Evolutionary conservation across 2,888 invertebrate genomes (phyloP).

Genomic region (Cetonia aurata): DNA sequence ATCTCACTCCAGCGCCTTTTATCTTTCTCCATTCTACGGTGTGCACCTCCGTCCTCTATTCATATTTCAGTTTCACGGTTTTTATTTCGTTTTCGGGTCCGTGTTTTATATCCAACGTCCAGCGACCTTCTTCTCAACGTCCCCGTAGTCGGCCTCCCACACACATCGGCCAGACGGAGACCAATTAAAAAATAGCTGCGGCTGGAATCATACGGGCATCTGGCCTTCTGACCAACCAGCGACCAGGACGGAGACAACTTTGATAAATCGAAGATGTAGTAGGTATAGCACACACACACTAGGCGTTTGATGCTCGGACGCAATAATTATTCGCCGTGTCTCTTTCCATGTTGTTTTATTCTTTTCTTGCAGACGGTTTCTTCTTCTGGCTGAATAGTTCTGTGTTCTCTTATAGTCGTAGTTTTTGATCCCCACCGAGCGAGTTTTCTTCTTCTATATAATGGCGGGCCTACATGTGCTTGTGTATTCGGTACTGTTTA

Average conservation of each 20-base stretch:
- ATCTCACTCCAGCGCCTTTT: conserved; percentile 13
- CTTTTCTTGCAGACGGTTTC: conserved; percentile 11
- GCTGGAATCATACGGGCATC: conserved; percentile 59
- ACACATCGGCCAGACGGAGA: conserved; percentile 56
- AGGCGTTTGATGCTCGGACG: conserved; percentile 33
- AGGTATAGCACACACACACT: conserved; percentile 49
- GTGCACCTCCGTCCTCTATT: conserved; percentile 10
- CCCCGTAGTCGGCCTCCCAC: conserved; percentile 54
- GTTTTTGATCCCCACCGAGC: conserved; percentile 10
- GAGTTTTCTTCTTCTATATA: not conserved
- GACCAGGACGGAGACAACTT: conserved; percentile 55
- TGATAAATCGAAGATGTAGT: conserved; percentile 60
- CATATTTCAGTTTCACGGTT: conserved; percentile 34
- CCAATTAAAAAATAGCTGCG: conserved; percentile 67
- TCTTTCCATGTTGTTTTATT: conserved; percentile 5
- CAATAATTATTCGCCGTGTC: conserved; percentile 40
- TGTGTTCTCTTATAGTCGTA: not conserved
- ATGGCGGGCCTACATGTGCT: conserved; percentile 9
- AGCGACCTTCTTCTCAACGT: conserved; percentile 12
- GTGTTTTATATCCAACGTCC: conserved; percentile 29
- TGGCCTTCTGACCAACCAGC: conserved; percentile 62
- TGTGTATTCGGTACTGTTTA: too few relatives aligned
- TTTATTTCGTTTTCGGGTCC: conserved; percentile 35
- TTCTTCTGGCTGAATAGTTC: not conserved
- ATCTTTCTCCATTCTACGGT: conserved; percentile 8